These are phyloP conservation scores for Nannoperca obscura DNA, from an alignment of 2,797 vertebrate genomes.

Conservation along the genomic window DNA sequence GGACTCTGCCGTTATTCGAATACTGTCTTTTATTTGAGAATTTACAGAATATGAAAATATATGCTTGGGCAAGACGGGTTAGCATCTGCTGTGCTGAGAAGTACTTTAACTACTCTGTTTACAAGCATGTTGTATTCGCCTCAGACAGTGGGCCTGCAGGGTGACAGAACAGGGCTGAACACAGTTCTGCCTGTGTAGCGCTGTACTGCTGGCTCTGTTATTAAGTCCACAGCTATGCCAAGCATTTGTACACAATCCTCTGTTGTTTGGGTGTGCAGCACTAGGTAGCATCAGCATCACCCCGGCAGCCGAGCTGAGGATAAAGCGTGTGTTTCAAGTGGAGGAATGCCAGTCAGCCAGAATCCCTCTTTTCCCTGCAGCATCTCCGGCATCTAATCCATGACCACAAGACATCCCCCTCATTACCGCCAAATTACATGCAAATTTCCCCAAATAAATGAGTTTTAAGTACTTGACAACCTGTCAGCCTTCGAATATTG, in stretches of 20 bases:
- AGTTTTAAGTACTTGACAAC: conserved; percentile 99
- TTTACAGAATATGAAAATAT: conserved; percentile 22
- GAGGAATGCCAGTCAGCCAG: conserved; percentile 81
- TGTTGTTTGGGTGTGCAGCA: conserved; percentile 54
- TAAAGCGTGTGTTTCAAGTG: conserved; percentile 70
- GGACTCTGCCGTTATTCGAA: not conserved
- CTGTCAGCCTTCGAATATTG: conserved; percentile 97
- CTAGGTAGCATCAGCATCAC: conserved; percentile 69
- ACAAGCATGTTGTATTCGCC: conserved; percentile 45
- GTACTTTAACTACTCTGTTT: conserved; percentile 48
- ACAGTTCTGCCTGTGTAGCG: conserved; percentile 36
- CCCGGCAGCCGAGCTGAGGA: conserved; percentile 57
- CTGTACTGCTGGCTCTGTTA: conserved; percentile 50
- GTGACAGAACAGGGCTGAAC: conserved; percentile 42
- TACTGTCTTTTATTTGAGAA: not conserved
- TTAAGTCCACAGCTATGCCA: conserved; percentile 54
- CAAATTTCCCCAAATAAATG: conserved; percentile 99
- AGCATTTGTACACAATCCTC: conserved; percentile 60
- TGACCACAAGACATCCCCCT: conserved; percentile 94
- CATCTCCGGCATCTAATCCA: conserved; percentile 88
- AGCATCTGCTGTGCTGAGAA: conserved; percentile 49
- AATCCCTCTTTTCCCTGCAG: conserved; percentile 72
- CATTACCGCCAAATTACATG: conserved; percentile 99
- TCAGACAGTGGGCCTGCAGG: conserved; percentile 41
- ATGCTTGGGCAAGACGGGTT: conserved; percentile 14